Base-by-base conservation (phyloP, 2,113 vertebrate genomes). In the Psittacus erithacus region DNA sequence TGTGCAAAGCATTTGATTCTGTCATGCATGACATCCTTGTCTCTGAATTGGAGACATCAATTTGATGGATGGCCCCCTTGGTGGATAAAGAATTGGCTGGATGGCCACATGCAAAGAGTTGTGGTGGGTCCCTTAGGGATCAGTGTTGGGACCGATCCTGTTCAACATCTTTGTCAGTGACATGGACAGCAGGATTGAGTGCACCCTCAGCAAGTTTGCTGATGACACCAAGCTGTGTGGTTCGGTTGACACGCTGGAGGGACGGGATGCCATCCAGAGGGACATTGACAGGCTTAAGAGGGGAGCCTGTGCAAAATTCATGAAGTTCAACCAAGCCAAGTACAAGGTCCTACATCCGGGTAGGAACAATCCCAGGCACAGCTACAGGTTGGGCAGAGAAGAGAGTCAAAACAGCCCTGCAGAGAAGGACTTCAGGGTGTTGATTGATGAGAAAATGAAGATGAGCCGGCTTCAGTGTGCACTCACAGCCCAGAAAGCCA, bases 231-330 rank as follows among this genome's bases (percentile, higher is more conserved):
- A 59, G 33, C 6, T 59, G 33, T n/a, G 55, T 59, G 55, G 20
- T n/a, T n/a, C 6, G 1, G 2, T 59, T 6, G 13, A n/a, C 9
- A n/a, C 4, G 6, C 20, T n/a, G 55, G 13, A 59, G 33, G 33
- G 20, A 23, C n/a, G 8, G 33, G 9, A 59, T n/a, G 55, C 19
- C 1, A 57, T 57, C 55, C 55, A 57, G 31, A 57, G 31, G 19
- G 19, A n/a, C 55, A 20, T 13, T n/a, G 31, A 57, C 5, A 53
- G 52, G 52, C 17, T 29, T 53, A 17, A 53, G 52, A 53, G 52
- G 10, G 10, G 52, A 28, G 52, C 28, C 17, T 53, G 52, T 53
- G 16, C 6, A 29, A 53, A 29, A 16, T 53, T 53, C 17, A 3
- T 49, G 23, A 49, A 49, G 49, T 49, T 49, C 49, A 25, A 49